Evolutionary conservation across 2,888 invertebrate genomes (phyloP).

Genomic region (Therioaphis trifolii): DNA sequence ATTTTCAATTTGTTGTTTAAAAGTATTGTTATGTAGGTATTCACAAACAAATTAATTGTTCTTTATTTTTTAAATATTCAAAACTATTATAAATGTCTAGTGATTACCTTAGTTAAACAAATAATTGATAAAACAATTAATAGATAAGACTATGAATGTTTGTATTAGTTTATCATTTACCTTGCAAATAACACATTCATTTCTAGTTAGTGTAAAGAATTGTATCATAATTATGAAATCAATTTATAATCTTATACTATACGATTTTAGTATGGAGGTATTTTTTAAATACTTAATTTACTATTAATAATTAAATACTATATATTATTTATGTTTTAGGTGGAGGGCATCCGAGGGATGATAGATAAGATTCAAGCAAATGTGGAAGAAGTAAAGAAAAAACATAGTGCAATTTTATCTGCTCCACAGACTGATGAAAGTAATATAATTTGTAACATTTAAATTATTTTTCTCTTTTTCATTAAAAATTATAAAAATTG

Average conservation of each 20-base stretch:
- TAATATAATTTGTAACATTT: conserved; percentile 73
- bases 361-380: conserved; percentile 99
- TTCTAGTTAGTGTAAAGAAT: neutral
- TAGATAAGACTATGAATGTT: conserved; percentile 48
- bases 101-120: conserved; percentile 30
- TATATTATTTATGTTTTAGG: conserved; percentile 73
- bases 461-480: too few species aligned
- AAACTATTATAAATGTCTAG: neutral
- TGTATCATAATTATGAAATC: conserved; percentile 30
- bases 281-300: conserved; percentile 1
- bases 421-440: conserved; percentile 99
- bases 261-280: conserved; percentile 40
- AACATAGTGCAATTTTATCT: conserved; percentile 98
- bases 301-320: conserved; percentile 8
- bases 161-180: conserved; percentile 27
- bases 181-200: neutral
- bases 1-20: too few species aligned
- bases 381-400: conserved; percentile 99
- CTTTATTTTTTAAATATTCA: neutral
- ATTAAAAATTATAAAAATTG: too few species aligned
- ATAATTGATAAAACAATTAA: conserved; percentile 46
- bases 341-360: conserved; percentile 99
- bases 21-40: too few species aligned
- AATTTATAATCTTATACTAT: conserved; percentile 43
- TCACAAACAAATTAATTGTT: neutral